Evolutionary conservation across 2,113 vertebrate genomes (phyloP).

Genomic region (Nycticorax nycticorax): DNA sequence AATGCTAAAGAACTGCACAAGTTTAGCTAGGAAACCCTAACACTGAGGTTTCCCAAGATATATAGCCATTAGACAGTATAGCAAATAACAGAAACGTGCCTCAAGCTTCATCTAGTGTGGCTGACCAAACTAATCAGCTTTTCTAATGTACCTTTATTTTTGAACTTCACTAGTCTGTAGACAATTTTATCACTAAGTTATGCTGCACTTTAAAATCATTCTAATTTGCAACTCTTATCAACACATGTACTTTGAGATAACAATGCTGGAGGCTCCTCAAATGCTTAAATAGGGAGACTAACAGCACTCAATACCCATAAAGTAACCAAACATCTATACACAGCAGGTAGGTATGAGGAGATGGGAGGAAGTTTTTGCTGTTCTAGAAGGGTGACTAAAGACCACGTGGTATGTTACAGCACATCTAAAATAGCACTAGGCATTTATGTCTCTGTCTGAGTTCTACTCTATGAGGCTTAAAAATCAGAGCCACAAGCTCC

Average conservation of each 20-base stretch:
- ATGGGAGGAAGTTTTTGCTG: neutral
- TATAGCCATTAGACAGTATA: neutral
- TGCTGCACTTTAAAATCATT: neutral
- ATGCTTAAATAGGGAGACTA: neutral
- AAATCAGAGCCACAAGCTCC: neutral
- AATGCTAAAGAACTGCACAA: neutral
- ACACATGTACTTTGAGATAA: neutral
- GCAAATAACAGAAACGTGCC: neutral
- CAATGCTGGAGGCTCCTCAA: neutral
- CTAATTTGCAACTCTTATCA: neutral
- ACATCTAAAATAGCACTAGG: neutral
- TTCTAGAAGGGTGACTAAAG: neutral
- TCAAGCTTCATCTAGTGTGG: neutral
- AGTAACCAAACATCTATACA: neutral
- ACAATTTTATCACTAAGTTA: neutral
- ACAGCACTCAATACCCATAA: neutral
- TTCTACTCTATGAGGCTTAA: neutral
- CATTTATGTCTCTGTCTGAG: neutral
- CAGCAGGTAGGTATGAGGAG: neutral
- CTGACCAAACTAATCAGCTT: neutral
- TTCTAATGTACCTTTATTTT: neutral
- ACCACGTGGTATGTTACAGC: neutral
- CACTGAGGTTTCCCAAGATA: neutral
- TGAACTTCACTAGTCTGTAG: neutral
- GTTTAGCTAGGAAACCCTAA: neutral